Evolutionary conservation across 2,888 invertebrate species (phyloP), one percentile per base, ranked within the genome.

Genomic region (Brachynemurus nebulosus): DNA sequence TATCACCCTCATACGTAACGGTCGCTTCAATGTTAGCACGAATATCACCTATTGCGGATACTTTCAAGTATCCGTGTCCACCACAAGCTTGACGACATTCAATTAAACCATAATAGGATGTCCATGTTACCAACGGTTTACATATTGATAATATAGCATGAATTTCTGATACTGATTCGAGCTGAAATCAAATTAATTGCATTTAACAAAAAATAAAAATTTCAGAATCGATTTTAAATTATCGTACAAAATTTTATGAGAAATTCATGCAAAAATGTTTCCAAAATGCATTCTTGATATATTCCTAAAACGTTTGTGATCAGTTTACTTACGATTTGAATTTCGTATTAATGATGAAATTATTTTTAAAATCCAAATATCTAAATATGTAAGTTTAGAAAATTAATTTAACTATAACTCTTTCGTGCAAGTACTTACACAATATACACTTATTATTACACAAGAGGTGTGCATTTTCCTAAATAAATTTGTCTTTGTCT

Each of bases 1-100:
- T 93, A 66, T 93, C 92, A 1, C 93, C 92, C 62, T 93, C 93
- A 62, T 90, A 91, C 0, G 93, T 93, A 44, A 86, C 84, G 33
- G 84, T 82, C 0, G 92, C 84, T 62, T 95, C 95, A 62, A 89
- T 84, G 63, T 86, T 86, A 57, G 79, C 79, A 8, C 90, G 72
- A 47, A 95, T 68, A 50, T 85, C 83, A 25, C 91, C 91, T 18
- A 95, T 67, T 52, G 88, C 80, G 14, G 90, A 75, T n/a, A 82
- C 80, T 69, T 77, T 77, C 38, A 85, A 68, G 61, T 79, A 86
- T 1, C 89, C 90, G 61, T 90, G 88, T 7, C 91, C 90, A 1
- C 89, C 91, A 63, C 89, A 89, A 0, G 86, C 86, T 63, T 89
- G 88, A 41, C 91, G 65, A 56, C 83, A 80, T 61, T 89, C 86